phyloP scores from a whole-genome alignment of 2,888 invertebrate genomes.

The Artemia sinica region DNA sequence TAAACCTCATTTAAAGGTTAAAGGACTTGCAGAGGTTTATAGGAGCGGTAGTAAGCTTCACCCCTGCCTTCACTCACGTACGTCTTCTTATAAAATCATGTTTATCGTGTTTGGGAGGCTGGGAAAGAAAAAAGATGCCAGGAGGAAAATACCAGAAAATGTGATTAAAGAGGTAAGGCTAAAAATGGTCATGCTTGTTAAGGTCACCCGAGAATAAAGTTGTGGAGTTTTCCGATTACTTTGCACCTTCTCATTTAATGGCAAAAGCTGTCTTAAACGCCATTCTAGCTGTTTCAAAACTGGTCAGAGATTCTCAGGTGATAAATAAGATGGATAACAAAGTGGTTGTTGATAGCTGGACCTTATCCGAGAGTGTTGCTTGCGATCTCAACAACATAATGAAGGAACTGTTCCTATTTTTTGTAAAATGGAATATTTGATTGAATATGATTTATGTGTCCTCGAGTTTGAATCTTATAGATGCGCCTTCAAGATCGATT shows the following conservation, averaged over 20 bases:
- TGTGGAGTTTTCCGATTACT: conserved; percentile 1
- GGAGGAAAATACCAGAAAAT: neutral
- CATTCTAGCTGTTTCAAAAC: neutral
- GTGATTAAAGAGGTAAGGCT: neutral
- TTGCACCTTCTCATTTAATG: neutral
- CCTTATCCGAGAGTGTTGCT: neutral
- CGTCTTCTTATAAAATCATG: neutral
- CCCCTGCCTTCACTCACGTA: neutral
- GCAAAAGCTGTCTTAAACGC: neutral
- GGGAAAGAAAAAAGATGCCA: no score
- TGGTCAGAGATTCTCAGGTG: neutral
- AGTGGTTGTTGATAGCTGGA: neutral
- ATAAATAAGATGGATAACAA: neutral
- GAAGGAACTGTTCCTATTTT: neutral
- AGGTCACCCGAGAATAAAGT: no score
- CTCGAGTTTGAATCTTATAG: neutral
- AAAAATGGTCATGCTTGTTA: no score
- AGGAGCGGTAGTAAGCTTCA: neutral
- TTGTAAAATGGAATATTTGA: neutral
- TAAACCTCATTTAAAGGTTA: neutral
- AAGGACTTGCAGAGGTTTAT: neutral
- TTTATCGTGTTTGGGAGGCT: neutral
- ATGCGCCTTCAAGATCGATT: neutral
- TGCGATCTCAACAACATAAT: neutral
- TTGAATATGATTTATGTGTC: neutral